Percentiles rank a stretch among this genome's conserved stretches.
Evolutionary conservation across 2,113 vertebrate genomes (phyloP).

Genomic region (Oceanites oceanicus): DNA sequence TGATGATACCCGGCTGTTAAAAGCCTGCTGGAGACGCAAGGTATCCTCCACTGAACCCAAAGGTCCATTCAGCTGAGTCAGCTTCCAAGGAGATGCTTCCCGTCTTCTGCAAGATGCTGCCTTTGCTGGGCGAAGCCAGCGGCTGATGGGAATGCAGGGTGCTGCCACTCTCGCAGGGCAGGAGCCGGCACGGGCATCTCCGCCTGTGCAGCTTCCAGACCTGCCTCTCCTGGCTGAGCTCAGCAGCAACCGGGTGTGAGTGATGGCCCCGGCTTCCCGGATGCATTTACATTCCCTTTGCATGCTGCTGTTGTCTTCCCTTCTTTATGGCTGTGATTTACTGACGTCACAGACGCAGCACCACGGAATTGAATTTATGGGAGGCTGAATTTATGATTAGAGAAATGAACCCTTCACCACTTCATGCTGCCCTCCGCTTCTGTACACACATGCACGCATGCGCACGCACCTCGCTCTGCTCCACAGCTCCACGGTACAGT

Average conservation of each 20-base stretch:
- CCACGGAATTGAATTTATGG: not conserved
- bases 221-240: not conserved
- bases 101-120: not conserved
- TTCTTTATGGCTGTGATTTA: constrained; percentile 8
- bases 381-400: not conserved
- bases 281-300: not conserved
- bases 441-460: not conserved
- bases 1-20: not conserved
- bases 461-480: not conserved
- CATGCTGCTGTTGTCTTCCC: not conserved
- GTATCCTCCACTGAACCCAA: not conserved
- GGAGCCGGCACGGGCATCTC: not conserved
- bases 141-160: not conserved
- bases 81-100: not conserved
- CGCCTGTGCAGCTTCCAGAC: not conserved
- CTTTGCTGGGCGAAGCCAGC: not conserved
- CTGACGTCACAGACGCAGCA: not conserved
- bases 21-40: not conserved
- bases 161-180: not conserved
- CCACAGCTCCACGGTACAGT: fast-evolving
- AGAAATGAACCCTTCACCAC: not conserved
- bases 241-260: not conserved
- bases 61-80: not conserved
- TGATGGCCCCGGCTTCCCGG: not conserved
- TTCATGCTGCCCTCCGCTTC: fast-evolving